These are phyloP conservation scores for Acanthisitta chloris DNA, from an alignment of 2,113 vertebrate species.

Conservation along the genomic window DNA sequence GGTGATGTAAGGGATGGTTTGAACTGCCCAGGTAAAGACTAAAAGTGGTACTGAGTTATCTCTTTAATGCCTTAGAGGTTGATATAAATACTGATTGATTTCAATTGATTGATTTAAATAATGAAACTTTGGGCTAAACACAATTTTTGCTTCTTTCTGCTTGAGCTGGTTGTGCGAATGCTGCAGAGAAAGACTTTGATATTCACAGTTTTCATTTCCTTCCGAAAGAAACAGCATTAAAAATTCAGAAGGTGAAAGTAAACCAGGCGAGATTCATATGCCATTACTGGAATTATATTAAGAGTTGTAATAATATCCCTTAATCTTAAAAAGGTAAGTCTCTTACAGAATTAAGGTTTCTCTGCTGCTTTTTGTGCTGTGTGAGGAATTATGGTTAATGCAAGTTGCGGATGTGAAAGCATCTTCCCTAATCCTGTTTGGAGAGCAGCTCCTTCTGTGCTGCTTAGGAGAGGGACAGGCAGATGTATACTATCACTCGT, in stretches of 20 bases:
- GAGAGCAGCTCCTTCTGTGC: neutral
- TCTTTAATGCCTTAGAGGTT: neutral
- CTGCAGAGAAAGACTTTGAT: neutral
- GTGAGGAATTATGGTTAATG: neutral
- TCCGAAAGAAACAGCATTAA: neutral
- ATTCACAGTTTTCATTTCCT: neutral
- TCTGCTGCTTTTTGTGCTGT: neutral
- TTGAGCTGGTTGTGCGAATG: neutral
- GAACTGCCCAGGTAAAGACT: neutral
- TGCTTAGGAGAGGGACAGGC: neutral
- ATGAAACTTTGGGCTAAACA: neutral
- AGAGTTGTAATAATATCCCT: constrained; percentile 14
- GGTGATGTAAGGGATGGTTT: neutral
- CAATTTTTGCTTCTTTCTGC: neutral
- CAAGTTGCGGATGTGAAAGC: neutral
- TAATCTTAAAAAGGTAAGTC: constrained; percentile 18
- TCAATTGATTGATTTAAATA: neutral
- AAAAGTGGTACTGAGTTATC: neutral
- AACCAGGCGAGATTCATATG: neutral
- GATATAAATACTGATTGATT: neutral
- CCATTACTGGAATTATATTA: neutral
- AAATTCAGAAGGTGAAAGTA: neutral
- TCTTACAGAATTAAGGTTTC: neutral
- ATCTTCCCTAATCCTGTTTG: neutral
- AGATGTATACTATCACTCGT: neutral